phyloP scores from a whole-genome alignment of 2,888 invertebrate genomes.

The Mycalesis mineus region DNA sequence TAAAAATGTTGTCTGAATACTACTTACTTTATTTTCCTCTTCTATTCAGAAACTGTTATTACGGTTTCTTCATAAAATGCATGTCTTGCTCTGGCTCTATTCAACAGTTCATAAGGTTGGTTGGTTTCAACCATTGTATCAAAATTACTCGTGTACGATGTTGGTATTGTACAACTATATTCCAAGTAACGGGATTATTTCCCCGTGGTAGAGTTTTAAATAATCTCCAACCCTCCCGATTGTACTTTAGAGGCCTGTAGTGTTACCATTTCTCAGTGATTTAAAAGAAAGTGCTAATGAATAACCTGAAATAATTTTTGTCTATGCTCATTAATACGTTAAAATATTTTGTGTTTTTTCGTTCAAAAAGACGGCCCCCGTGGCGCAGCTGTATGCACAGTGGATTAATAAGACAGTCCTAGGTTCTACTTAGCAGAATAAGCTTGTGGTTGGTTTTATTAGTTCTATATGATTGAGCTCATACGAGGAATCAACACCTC shows the following conservation, averaged over 20 bases:
- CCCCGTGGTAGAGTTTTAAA: conserved; percentile 7
- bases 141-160: conserved; percentile 1
- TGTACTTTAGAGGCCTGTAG: conserved; percentile 4
- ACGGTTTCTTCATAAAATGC: background rate
- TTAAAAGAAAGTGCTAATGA: too few relatives aligned
- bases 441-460: too few relatives aligned
- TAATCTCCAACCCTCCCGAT: conserved; percentile 14
- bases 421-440: too few relatives aligned
- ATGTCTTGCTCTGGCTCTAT: background rate
- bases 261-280: background rate
- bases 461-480: too few relatives aligned
- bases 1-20: background rate
- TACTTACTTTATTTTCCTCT: background rate
- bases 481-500: too few relatives aligned
- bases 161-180: background rate
- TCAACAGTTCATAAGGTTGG: conserved; percentile 1
- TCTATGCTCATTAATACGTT: background rate
- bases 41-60: background rate
- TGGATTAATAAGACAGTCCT: too few relatives aligned
- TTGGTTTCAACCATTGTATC: conserved; percentile 1
- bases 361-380: too few relatives aligned
- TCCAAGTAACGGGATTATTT: conserved; percentile 12
- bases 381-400: too few relatives aligned
- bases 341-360: background rate
- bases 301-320: too few relatives aligned